Percentiles rank a stretch among this genome's conserved stretches.
Conservation (phyloP, 2,888 invertebrate genomes). For the Plagiodera versicolora region DNA sequence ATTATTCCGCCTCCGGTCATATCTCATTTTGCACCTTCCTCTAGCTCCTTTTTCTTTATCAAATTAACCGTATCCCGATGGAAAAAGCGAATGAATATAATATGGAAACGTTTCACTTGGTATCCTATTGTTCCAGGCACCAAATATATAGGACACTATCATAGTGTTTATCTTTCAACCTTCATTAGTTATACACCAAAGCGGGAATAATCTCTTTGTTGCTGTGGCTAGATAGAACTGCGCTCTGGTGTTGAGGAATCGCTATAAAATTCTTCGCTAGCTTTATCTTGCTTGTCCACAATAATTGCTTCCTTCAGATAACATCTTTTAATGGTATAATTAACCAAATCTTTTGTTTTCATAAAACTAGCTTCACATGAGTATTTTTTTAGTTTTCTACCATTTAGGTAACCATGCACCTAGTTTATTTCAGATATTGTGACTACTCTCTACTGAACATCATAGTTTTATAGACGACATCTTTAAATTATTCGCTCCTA, state of each 20-base stretch:
- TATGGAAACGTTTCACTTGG: background rate
- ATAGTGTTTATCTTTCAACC: conserved; percentile 16
- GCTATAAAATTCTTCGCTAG: background rate
- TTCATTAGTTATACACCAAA: conserved; percentile 15
- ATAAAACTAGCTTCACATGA: too few species aligned
- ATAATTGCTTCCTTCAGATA: too few species aligned
- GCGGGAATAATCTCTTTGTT: conserved; percentile 18
- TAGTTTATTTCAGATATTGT: too few species aligned
- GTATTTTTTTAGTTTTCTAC: too few species aligned
- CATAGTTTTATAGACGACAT: too few species aligned
- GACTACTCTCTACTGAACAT: too few species aligned
- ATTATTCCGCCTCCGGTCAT: background rate
- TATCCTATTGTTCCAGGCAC: background rate
- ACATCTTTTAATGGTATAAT: too few species aligned
- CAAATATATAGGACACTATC: conserved; percentile 8
- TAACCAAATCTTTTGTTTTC: too few species aligned
- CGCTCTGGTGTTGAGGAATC: background rate
- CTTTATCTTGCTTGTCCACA: background rate
- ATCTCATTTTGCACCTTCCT: background rate
- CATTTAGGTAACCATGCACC: too few species aligned
- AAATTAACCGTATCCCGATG: background rate
- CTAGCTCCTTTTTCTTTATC: background rate
- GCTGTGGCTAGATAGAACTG: conserved; percentile 16
- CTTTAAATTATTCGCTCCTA: too few species aligned
- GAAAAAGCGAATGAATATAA: background rate